Base-by-base conservation (phyloP, 2,888 invertebrate genomes). In the Eupithecia exiguata region DNA sequence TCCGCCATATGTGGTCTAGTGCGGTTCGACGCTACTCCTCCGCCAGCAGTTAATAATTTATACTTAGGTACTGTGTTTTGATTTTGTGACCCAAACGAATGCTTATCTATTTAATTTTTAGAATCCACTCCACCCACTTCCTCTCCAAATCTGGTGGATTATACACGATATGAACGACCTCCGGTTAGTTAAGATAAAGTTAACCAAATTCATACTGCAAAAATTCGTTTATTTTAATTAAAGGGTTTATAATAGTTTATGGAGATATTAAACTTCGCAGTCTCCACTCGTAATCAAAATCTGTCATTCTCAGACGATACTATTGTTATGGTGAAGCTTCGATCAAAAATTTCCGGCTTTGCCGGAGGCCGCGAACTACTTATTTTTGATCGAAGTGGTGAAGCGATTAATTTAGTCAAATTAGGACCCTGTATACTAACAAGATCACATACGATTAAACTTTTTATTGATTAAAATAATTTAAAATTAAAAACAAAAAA, bases 121-220 rank as follows among this genome's bases (percentile, higher is more conserved):
- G 3, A 25, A 58, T 25, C 5, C 14, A 21, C 25, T 58, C 58
- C 58, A 25, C 58, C 58, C 25, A 58, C 58, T 58, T 58, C 58
- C 58, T 58, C 5, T 58, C 4, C 12, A 25, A 58, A 53, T 21
- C 53, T 21, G 53, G 10, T 12, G 53, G 21, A 53, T 53, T 53
- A n/a, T 12, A 21, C 21, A 4, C n/a, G 49, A 53, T 53, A 53
- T 21, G 53, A 49, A 53, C 53, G 53, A 58, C 12, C 25, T 21
- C 58, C 58, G 58, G 58, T n/a, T n/a, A 18, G 49, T 58, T 58
- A 25, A 58, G 58, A 53, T 53, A 53, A 53, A 53, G 25, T 58
- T 53, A 14, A 5, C 21, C 25, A 25, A 58, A 58, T 58, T 58
- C 25, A 58, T 58, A 58, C 25, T 58, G 12, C 58, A 58, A 25